Evolutionary conservation across 2,797 vertebrate species (phyloP).

Genomic region (Helicolenus hilgendorfi): DNA sequence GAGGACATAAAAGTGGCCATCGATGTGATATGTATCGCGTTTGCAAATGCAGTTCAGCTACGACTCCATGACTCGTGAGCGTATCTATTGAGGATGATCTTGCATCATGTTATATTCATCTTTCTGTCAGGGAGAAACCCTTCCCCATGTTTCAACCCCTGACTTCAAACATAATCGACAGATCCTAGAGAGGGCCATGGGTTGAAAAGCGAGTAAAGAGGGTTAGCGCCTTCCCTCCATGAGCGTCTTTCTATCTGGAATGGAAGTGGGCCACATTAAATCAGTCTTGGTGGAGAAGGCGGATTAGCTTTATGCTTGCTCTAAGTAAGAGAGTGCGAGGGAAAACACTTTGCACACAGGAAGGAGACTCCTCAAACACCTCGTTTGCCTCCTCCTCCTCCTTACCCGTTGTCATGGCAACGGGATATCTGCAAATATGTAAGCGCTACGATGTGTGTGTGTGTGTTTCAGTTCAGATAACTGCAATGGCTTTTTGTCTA

Average conservation of each 20-base stretch:
- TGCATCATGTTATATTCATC: slow-evolving; percentile 65
- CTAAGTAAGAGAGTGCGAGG: slow-evolving; percentile 61
- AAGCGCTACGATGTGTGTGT: slow-evolving; percentile 22
- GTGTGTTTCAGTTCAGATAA: neutral
- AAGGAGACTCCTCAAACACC: slow-evolving; percentile 79
- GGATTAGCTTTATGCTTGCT: slow-evolving; percentile 70
- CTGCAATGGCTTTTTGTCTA: slow-evolving; percentile 13
- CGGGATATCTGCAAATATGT: slow-evolving; percentile 78
- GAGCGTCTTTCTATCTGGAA: slow-evolving; percentile 45
- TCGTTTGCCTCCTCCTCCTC: slow-evolving; percentile 58
- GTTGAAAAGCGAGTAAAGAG: slow-evolving; percentile 25
- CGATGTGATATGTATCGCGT: slow-evolving; percentile 66
- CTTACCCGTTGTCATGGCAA: slow-evolving; percentile 84
- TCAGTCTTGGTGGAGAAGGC: slow-evolving; percentile 62
- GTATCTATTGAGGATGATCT: slow-evolving; percentile 58
- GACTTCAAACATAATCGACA: slow-evolving; percentile 43
- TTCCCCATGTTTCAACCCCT: slow-evolving; percentile 29
- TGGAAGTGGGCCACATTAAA: slow-evolving; percentile 76
- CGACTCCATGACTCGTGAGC: slow-evolving; percentile 38
- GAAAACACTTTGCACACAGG: slow-evolving; percentile 75
- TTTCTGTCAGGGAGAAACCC: slow-evolving; percentile 41
- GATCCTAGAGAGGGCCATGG: slow-evolving; percentile 35
- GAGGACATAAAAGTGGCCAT: slow-evolving; percentile 64
- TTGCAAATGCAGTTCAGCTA: slow-evolving; percentile 54
- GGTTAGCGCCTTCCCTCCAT: slow-evolving; percentile 24